Evolutionary conservation across 2,113 vertebrate genomes (phyloP), one percentile per base, ranked within the genome.

Genomic region (Daubentonia madagascariensis): DNA sequence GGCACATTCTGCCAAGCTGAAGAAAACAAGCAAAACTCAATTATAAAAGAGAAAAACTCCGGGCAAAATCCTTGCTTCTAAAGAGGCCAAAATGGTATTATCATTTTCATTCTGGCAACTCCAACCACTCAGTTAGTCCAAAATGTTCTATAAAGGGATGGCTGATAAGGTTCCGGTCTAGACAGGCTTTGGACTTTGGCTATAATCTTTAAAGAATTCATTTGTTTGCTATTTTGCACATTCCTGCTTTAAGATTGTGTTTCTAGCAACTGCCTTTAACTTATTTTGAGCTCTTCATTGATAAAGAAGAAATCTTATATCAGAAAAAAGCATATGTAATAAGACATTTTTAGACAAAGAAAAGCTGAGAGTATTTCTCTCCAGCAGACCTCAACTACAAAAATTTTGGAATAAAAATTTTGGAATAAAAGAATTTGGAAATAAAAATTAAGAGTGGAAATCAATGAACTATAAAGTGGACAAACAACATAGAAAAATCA

Each of bases 161-260:
- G 0, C 0, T 96, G 59, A 57, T 5, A 32, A 85, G 59, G 13
- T 25, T 32, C 54, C 6, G 65, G 18, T 75, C 28, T 57, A 83
- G 23, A 14, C 0, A 40, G 13, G 11, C 12, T 91, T 35, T 20
- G 30, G 25, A 14, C 14, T 93, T 63, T 3, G 52, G 50, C 48
- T 91, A 4, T 28, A 84, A 32, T 32, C 0, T 32, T 78, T 25
- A 52, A 35, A 40, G 7, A 80, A n/a, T n/a, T n/a, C n/a, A 89
- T 48, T 88, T 92, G 6, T 78, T 93, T 86, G 52, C 48, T 94
- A 54, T 94, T 96, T 96, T 87, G 10, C 10, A 9, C 68, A 73
- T 40, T 61, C 17, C 9, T 85, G 30, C 59, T 73, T 95, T 12
- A 96, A 95, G 28, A 57, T 1, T 37, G 10, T 57, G 6, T 45